Evolutionary conservation across 2,797 vertebrate genomes (phyloP).

Genomic region (Melanotaenia boesemani): DNA sequence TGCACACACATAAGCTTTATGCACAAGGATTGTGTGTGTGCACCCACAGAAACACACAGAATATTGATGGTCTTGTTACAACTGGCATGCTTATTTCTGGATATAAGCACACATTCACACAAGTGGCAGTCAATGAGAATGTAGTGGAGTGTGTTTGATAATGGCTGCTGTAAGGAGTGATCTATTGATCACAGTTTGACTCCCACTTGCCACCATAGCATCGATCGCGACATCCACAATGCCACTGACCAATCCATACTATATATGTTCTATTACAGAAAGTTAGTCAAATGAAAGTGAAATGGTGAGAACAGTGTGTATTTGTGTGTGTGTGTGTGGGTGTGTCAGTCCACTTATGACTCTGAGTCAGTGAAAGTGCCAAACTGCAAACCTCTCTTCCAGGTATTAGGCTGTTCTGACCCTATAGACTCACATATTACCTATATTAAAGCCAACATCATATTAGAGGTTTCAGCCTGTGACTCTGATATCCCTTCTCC

Average conservation of each 20-base stretch:
- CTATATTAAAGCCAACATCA: constrained; percentile 67
- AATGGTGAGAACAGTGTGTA: constrained; percentile 17
- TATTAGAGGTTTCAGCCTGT: constrained; percentile 67
- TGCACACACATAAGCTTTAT: constrained; percentile 28
- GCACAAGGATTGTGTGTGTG: not conserved
- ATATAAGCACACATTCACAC: constrained; percentile 42
- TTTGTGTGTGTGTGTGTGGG: constrained; percentile 3
- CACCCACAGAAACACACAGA: constrained; percentile 20
- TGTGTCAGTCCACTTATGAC: constrained; percentile 18
- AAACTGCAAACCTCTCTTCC: constrained; percentile 27
- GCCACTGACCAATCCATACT: constrained; percentile 41
- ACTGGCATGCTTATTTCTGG: constrained; percentile 29
- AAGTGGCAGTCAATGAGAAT: constrained; percentile 49
- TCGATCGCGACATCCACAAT: constrained; percentile 44
- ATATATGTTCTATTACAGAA: constrained; percentile 40
- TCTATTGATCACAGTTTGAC: constrained; percentile 66
- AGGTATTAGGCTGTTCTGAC: constrained; percentile 53
- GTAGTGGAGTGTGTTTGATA: constrained; percentile 52
- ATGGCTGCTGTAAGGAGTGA: constrained; percentile 49
- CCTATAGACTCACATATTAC: constrained; percentile 59
- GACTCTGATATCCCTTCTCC: constrained; percentile 70
- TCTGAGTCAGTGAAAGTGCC: constrained; percentile 16
- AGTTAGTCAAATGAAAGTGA: constrained; percentile 26
- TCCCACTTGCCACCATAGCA: constrained; percentile 37
- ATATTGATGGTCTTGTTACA: constrained; percentile 54